phyloP scores from a whole-genome alignment of 2,888 invertebrate species.

The Plusia festucae region DNA sequence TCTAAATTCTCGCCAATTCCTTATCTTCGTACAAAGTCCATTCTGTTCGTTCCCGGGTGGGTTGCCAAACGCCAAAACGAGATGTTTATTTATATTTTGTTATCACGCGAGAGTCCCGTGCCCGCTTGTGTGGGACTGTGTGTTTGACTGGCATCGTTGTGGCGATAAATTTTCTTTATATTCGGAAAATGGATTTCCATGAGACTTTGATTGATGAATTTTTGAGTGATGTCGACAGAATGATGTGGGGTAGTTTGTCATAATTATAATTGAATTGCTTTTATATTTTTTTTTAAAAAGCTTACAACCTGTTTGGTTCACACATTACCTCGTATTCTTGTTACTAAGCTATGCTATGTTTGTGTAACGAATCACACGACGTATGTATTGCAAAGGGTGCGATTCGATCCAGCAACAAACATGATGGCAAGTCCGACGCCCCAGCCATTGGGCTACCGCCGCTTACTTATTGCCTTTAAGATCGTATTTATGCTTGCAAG shows the following conservation, averaged over 20 bases:
- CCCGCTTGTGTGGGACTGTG: background rate
- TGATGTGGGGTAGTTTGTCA: background rate
- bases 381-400: too few relatives aligned
- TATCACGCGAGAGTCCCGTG: constrained; percentile 58
- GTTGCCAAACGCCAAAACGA: constrained; percentile 65
- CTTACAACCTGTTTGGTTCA: too few relatives aligned
- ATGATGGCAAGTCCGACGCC: too few relatives aligned
- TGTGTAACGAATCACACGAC: too few relatives aligned
- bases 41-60: constrained; percentile 30
- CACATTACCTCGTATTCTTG: too few relatives aligned
- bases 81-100: constrained; percentile 54
- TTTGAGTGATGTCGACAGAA: background rate
- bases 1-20: constrained; percentile 47
- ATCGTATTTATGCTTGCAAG: too few relatives aligned
- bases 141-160: constrained; percentile 33
- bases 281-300: too few relatives aligned
- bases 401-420: too few relatives aligned
- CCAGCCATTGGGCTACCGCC: too few relatives aligned
- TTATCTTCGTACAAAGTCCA: constrained; percentile 45
- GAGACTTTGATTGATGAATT: background rate
- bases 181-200: background rate
- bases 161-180: background rate
- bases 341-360: too few relatives aligned
- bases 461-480: too few relatives aligned
- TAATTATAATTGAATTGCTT: background rate